Evolutionary conservation across 1,140 invertebrate species (phyloP), one percentile per base, ranked within the genome.

Genomic region (Teleopsis dalmanni): DNA sequence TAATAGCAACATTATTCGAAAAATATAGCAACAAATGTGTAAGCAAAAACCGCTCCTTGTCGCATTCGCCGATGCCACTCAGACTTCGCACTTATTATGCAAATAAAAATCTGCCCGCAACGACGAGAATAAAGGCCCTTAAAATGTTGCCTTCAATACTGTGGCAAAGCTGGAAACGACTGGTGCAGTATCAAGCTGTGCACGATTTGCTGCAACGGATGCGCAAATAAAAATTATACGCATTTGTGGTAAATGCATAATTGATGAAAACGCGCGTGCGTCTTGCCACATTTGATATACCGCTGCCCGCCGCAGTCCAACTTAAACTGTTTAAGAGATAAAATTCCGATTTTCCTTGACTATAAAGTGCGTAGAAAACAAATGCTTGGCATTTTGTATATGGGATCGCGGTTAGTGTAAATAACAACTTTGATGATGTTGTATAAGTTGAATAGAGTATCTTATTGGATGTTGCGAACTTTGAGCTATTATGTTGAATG

Each of bases 181-280:
- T 31, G 29, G n/a, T 9, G n/a, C 29, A n/a, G n/a, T 31, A 9
- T 31, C 22, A 43, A 18, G 31, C 31, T 34, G 25, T 33, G 21
- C 40, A 31, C 52, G 49, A 54, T 52, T 47, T 45, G 49, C 49
- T 21, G 41, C 55, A 55, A 53, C 58, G 58, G 56, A 60, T 60
- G 58, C 57, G 55, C 52, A 57, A 57, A 60, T 60, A 60, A 58
- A n/a, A 60, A 58, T 60, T 58, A 58, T 58, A 51, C 53, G 58
- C 58, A n/a, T 54, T 55, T 41, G 44, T 47, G 22, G 37, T 29
- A 33, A 21, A 16, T 25, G 25, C 9, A 27, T 23, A 34, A 42
- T 42, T 48, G 46, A 37, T 52, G 51, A 42, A 27, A 43, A 25
- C 38, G 44, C 29, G 45, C 40, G 33, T 47, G 50, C 40, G 38